Evolutionary conservation across 2,113 vertebrate species (phyloP).

Genomic region (Hystrix cristata): DNA sequence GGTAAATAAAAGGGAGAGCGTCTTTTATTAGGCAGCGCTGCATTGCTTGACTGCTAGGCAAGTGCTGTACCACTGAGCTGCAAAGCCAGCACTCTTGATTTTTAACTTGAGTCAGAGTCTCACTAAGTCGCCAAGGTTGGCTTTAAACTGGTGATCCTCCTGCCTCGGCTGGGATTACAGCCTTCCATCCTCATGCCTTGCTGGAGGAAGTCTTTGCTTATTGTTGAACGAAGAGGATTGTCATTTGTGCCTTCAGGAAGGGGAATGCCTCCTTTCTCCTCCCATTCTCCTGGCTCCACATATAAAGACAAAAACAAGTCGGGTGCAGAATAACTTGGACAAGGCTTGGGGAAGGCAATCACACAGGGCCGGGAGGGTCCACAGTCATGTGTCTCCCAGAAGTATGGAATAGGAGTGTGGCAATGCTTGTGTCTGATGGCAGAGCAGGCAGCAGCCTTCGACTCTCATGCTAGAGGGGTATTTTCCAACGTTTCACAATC

Average conservation of each 20-base stretch:
- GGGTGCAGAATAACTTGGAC: neutral
- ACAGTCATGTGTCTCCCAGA: neutral
- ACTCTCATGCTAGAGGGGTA: neutral
- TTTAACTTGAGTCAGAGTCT: neutral
- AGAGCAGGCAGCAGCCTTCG: neutral
- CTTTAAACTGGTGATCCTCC: neutral
- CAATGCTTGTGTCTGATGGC: neutral
- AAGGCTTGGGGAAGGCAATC: neutral
- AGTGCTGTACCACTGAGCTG: neutral
- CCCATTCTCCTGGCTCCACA: neutral
- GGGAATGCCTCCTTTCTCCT: neutral
- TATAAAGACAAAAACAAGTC: neutral
- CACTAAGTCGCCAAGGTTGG: neutral
- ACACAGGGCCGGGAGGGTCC: neutral
- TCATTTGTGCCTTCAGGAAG: neutral
- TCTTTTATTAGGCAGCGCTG: neutral
- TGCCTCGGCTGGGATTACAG: neutral
- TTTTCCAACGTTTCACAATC: constrained; percentile 35
- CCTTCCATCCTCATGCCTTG: neutral
- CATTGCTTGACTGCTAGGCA: neutral
- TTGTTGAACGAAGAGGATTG: neutral
- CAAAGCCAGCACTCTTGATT: neutral
- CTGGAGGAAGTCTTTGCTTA: neutral
- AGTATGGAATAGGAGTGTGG: accelerated
- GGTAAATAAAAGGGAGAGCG: neutral